Percentiles rank a stretch among this genome's conserved stretches.
Conservation (phyloP, 2,113 vertebrate species). For the Origma solitaria region DNA sequence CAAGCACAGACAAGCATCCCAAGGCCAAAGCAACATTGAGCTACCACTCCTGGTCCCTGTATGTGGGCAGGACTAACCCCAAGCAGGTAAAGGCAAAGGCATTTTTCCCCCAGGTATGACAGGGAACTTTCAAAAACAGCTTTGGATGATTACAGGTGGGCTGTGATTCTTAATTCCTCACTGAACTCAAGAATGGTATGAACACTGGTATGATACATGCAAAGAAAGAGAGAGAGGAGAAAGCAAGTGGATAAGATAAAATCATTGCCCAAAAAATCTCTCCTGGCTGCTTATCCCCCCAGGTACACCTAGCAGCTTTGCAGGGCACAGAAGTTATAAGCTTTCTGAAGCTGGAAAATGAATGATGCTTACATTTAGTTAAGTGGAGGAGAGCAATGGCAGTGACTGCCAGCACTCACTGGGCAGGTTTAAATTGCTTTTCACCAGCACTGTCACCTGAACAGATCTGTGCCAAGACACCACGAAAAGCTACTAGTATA, state of each 20-base stretch:
- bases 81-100: neutral
- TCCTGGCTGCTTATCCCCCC: neutral
- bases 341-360: neutral
- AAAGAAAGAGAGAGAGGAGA: neutral
- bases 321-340: neutral
- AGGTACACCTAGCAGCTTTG: neutral
- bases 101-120: neutral
- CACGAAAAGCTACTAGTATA: neutral
- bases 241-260: neutral
- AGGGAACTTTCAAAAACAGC: neutral
- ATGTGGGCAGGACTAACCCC: neutral
- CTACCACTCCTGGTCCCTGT: neutral
- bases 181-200: neutral
- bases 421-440: conserved; percentile 17
- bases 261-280: neutral
- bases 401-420: neutral
- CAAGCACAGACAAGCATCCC: neutral
- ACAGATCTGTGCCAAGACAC: neutral
- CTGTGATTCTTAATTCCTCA: neutral
- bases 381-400: neutral
- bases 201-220: neutral
- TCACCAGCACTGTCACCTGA: neutral
- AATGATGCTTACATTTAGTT: neutral
- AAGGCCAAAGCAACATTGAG: neutral
- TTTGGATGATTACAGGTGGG: neutral